Conservation (phyloP, 2,113 vertebrate genomes). For the Ia io region DNA sequence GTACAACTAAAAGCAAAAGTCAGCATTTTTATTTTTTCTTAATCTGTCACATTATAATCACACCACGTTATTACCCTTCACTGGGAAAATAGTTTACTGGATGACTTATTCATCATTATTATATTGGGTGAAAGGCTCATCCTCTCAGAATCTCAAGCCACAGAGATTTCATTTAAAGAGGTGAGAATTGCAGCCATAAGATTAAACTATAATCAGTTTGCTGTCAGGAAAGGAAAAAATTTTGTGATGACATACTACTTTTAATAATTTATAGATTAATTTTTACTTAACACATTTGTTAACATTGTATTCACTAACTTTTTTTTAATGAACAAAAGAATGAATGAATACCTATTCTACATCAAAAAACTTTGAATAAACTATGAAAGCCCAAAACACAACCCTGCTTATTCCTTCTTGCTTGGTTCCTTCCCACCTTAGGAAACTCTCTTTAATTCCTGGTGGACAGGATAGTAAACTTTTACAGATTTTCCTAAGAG, state of each 20-base stretch:
- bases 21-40: constrained; percentile 14
- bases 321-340: not conserved
- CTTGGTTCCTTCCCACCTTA: not conserved
- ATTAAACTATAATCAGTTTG: not conserved
- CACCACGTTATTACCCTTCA: not conserved
- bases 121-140: not conserved
- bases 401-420: not conserved
- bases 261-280: not conserved
- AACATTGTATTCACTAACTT: constrained; percentile 11
- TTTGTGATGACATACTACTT: not conserved
- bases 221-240: not conserved
- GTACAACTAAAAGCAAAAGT: not conserved
- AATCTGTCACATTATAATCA: not conserved
- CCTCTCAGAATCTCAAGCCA: not conserved
- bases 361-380: not conserved
- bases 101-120: not conserved
- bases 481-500: not conserved
- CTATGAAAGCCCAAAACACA: not conserved
- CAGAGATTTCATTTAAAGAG: constrained; percentile 23
- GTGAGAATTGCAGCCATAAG: not conserved
- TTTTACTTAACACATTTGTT: not conserved
- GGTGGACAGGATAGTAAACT: not conserved
- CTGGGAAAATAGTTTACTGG: not conserved
- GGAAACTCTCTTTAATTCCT: not conserved
- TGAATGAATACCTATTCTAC: not conserved